Conservation (phyloP, 2,888 invertebrate species). For the Nemurella pictetii region DNA sequence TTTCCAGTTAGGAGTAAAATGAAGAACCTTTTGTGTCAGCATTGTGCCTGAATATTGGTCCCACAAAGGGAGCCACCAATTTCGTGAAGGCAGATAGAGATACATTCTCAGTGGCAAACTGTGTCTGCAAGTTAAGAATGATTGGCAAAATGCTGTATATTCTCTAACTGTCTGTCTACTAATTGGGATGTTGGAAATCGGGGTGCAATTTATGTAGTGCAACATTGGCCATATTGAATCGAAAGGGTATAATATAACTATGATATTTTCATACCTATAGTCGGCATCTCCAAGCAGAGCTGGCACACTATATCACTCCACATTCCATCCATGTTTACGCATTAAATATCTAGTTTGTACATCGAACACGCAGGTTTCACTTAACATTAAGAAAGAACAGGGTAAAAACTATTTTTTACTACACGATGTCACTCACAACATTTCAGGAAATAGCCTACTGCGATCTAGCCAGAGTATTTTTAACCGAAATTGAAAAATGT, state of each 20-base stretch:
- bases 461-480: neutral
- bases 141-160: too few relatives aligned
- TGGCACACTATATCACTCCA: neutral
- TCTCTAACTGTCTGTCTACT: too few relatives aligned
- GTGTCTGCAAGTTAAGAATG: too few relatives aligned
- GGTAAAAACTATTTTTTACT: neutral
- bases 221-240: too few relatives aligned
- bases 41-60: constrained; percentile 2
- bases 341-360: too few relatives aligned
- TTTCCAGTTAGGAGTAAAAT: neutral
- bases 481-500: neutral
- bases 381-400: neutral
- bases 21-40: neutral
- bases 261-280: neutral
- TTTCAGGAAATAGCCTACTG: neutral
- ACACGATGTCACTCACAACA: neutral
- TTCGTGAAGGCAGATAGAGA: neutral
- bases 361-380: too few relatives aligned
- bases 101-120: too few relatives aligned
- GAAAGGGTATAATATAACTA: too few relatives aligned
- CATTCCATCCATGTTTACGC: neutral
- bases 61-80: neutral
- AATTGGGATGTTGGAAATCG: too few relatives aligned
- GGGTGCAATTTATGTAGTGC: too few relatives aligned
- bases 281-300: neutral